A percentile compares a stretch with the other conserved stretches of the same genome.
phyloP scores from a whole-genome alignment of 2,888 invertebrate species.

The Rapana venosa region DNA sequence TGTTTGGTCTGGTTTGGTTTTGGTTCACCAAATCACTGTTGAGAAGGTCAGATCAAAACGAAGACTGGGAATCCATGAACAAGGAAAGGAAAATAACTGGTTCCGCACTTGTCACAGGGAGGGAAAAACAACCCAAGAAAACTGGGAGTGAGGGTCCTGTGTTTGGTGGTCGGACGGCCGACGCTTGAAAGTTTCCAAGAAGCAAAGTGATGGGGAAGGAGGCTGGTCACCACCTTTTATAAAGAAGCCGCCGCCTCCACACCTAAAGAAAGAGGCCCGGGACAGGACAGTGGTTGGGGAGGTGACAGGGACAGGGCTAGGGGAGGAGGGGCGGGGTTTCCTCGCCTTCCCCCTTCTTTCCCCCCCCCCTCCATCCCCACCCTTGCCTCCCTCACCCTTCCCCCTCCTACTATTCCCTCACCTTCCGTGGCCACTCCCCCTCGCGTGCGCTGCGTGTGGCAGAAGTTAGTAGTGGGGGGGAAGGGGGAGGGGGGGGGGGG shows the following conservation, averaged over 20 bases:
- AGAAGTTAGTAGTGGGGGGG: too few relatives aligned
- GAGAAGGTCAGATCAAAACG: too few relatives aligned
- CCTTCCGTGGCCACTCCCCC: not conserved
- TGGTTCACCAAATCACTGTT: too few relatives aligned
- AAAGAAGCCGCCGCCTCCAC: not conserved
- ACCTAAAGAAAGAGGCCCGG: not conserved
- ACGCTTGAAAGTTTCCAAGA: too few relatives aligned
- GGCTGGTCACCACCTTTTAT: not conserved
- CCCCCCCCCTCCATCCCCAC: not conserved
- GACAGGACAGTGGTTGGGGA: not conserved
- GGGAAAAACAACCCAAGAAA: too few relatives aligned
- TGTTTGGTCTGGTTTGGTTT: too few relatives aligned
- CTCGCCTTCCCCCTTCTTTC: not conserved
- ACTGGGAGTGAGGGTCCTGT: too few relatives aligned
- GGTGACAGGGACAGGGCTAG: not conserved
- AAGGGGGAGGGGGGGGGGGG: not conserved
- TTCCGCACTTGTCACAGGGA: too few relatives aligned
- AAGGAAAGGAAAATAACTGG: too few relatives aligned
- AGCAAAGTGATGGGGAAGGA: not conserved
- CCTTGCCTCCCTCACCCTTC: not conserved
- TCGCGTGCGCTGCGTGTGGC: slow-evolving; percentile 1
- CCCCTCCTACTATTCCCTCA: not conserved
- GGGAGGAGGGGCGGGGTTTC: not conserved
- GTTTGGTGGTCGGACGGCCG: too few relatives aligned
- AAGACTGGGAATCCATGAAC: too few relatives aligned